These are phyloP conservation scores for Trachythela sp. DNA, from an alignment of 64 coral and sea anemone genomes.

Conservation along the genomic window DNA sequence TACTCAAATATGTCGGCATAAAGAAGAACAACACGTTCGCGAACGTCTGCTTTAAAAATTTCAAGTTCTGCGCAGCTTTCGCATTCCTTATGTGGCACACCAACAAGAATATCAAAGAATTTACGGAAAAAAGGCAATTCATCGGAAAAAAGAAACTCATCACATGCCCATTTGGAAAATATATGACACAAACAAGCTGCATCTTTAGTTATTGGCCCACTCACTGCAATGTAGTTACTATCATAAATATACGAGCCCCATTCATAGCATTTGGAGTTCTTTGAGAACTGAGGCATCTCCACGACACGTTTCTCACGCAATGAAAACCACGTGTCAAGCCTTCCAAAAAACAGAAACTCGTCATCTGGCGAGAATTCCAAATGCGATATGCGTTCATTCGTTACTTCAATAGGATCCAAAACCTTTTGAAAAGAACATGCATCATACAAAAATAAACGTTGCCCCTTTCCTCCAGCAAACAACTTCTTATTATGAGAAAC, in stretches of 20 bases:
- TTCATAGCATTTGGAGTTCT: background rate
- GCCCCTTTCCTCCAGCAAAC: background rate
- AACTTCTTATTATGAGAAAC: background rate
- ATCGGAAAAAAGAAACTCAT: too few relatives aligned
- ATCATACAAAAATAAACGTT: background rate
- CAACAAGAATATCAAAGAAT: too few relatives aligned
- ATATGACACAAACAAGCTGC: background rate
- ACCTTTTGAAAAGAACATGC: background rate
- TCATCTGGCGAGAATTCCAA: slow-evolving; percentile 33
- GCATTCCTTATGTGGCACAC: too few relatives aligned
- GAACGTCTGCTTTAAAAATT: background rate
- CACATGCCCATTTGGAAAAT: background rate
- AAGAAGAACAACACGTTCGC: background rate
- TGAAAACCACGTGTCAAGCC: slow-evolving; percentile 3
- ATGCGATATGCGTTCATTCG: background rate
- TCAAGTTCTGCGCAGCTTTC: background rate
- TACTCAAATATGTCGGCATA: slow-evolving; percentile 5
- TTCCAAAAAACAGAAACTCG: slow-evolving; percentile 44
- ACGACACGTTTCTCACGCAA: slow-evolving; percentile 12
- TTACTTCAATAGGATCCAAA: background rate
- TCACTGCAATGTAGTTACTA: background rate
- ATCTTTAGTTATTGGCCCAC: too few relatives aligned
- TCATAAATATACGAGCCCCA: background rate
- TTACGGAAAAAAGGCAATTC: too few relatives aligned
- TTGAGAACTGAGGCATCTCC: background rate